Base-by-base conservation (phyloP, 2,113 vertebrate genomes). In the Saguinus imperator region DNA sequence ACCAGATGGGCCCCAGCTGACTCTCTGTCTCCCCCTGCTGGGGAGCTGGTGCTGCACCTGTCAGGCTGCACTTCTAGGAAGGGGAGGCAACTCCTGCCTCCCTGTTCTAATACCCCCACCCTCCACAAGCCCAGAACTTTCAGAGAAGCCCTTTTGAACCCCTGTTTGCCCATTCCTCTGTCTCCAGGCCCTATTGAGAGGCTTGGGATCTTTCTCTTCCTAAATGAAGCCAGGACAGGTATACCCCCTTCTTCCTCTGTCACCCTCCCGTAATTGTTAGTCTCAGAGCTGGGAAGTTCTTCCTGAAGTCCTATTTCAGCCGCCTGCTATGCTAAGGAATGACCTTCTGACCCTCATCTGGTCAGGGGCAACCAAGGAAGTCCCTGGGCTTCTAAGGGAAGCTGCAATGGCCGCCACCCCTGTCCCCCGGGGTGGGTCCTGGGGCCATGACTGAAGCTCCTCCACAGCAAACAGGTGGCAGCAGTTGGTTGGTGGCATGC, bases 401-500 rank as follows among this genome's bases (percentile, higher is more conserved):
- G 7, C 37, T 5, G 66, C 4, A 0, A 32, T 16, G 16, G 43
- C 43, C 25, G 2, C 43, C 3, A 29, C 20, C 87, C 20, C 40
- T 8, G 12, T 20, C 48, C n/a, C 79, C 79, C 17, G 50, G 48
- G 87, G 70, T 3, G 1, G 58, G 37, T 0, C 13, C 35, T 80
- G 70, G 32, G 32, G 32, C 16, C 0, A 18, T 20, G 0, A 68
- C 64, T 6, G 91, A 89, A 88, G 82, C 80, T 48, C 58, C 87
- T 94, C 23, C 1, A 91, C n/a, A 23, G 82, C 37, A 92, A 94
- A 97, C 97, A 98, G 97, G 97, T 97, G 97, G 94, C 80, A 37
- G 58, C 97, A 96, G 96, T 82, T 94, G 97, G 93, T 61, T 18
- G 12, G 45, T 48, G 68, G 89, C 77, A 25, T 0, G 25, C 68